Conservation (phyloP, 2,888 invertebrate genomes). For the Ganaspis brasiliensis region DNA sequence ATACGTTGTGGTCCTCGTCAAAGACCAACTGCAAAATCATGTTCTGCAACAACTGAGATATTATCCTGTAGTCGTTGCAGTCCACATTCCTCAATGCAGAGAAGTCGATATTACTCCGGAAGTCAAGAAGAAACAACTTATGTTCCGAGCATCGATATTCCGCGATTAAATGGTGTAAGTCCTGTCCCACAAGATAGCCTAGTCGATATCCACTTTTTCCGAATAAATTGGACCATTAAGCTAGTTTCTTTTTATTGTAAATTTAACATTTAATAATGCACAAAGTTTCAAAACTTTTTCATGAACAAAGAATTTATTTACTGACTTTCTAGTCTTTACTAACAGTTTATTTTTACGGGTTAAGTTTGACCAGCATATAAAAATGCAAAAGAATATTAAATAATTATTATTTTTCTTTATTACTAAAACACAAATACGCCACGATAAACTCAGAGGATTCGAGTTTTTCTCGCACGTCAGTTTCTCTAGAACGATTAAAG, state of each 20-base stretch:
- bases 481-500: no score
- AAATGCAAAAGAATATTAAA: no score
- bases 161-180: constrained; percentile 80
- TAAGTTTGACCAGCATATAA: no score
- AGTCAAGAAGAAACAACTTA: constrained; percentile 78
- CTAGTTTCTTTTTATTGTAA: no score
- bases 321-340: no score
- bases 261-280: neutral
- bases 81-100: constrained; percentile 72
- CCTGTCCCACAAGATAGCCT: constrained; percentile 74
- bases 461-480: no score
- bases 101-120: constrained; percentile 73
- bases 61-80: constrained; percentile 76
- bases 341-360: no score
- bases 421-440: no score
- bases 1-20: constrained; percentile 93
- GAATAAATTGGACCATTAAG: neutral
- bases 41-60: constrained; percentile 74
- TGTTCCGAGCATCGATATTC: constrained; percentile 79
- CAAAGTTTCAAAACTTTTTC: constrained; percentile 47
- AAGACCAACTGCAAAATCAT: constrained; percentile 89
- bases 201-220: constrained; percentile 37
- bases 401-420: no score
- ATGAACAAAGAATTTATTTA: no score
- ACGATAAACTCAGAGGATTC: no score